Evolutionary conservation across 2,797 vertebrate species (phyloP), one percentile per base, ranked within the genome.

Genomic region (Linurgus olivaceus): DNA sequence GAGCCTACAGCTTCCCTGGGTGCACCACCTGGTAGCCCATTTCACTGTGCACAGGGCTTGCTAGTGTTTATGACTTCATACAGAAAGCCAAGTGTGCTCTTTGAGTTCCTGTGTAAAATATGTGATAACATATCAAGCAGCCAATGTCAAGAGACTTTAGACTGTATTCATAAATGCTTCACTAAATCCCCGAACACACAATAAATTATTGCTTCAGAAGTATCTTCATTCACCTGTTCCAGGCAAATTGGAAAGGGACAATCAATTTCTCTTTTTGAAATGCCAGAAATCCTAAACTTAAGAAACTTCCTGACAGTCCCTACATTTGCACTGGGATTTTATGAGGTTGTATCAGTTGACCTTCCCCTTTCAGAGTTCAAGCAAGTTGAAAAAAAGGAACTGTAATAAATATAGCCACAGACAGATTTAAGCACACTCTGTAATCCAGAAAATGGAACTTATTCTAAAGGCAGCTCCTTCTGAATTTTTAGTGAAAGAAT

Each of bases 241-340:
- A 88, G 93, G 74, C 82, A 95, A 96, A 96, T 78, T 73, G 71
- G 87, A 68, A 93, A 95, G 93, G 45, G 66, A 91, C 78, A 95
- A 96, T 95, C 76, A 92, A 77, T 96, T 96, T 90, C 86, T 88
- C 86, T 94, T 90, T 94, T 70, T 90, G 85, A 96, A 96, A 95
- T 91, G 72, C 62, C 92, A 96, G 85, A 90, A 94, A 83, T 94
- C 67, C 79, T 85, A 88, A 93, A 81, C 54, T 29, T 59, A 86
- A 4, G 74, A 96, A 88, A 96, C 82, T 93, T 90, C 80, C 73
- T 88, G 67, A 86, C 77, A 95, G 86, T 85, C 63, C 17, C 59
- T 91, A 35, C 79, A 76, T 93, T 91, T 96, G 84, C 66, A 68
- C 37, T 78, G 65, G 38, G 75, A 62, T 91, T 96, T 94, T 91